Conservation (phyloP, 2,888 invertebrate genomes). For the Ernsta delagoae region DNA sequence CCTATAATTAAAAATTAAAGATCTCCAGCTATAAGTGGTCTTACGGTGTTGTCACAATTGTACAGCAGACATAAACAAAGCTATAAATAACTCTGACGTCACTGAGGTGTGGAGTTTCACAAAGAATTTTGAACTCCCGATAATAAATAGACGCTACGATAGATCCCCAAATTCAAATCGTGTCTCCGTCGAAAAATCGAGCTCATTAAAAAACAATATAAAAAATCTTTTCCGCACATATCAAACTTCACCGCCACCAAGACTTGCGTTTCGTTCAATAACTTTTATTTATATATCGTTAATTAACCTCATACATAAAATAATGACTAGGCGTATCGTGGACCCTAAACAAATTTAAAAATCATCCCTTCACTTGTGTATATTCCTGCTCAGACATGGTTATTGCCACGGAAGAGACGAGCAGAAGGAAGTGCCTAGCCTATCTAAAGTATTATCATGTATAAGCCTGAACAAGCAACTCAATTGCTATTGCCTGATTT, state of each 20-base stretch:
- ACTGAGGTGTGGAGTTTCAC: neutral
- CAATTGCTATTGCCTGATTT: too few relatives aligned
- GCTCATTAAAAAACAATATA: conserved; percentile 55
- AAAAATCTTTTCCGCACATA: conserved; percentile 48
- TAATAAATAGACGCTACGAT: neutral
- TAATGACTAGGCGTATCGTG: conserved; percentile 82
- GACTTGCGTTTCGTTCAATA: conserved; percentile 54
- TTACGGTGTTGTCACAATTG: too few relatives aligned
- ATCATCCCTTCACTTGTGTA: conserved; percentile 47
- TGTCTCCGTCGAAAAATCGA: conserved; percentile 36
- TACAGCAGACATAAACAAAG: conserved; percentile 26
- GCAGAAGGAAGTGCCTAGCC: too few relatives aligned
- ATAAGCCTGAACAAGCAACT: too few relatives aligned
- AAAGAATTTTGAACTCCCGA: conserved; percentile 22
- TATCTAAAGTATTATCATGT: too few relatives aligned
- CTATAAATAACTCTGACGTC: conserved; percentile 39
- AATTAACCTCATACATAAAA: conserved; percentile 72
- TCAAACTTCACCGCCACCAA: conserved; percentile 59
- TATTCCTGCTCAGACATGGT: conserved; percentile 45
- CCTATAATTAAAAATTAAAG: too few relatives aligned
- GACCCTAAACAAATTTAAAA: conserved; percentile 68
- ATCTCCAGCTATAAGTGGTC: too few relatives aligned
- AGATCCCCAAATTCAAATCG: neutral
- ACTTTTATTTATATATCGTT: conserved; percentile 68
- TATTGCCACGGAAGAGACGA: too few relatives aligned